Evolutionary conservation across 2,797 vertebrate species (phyloP).

Genomic region (Margarornis squamiger): DNA sequence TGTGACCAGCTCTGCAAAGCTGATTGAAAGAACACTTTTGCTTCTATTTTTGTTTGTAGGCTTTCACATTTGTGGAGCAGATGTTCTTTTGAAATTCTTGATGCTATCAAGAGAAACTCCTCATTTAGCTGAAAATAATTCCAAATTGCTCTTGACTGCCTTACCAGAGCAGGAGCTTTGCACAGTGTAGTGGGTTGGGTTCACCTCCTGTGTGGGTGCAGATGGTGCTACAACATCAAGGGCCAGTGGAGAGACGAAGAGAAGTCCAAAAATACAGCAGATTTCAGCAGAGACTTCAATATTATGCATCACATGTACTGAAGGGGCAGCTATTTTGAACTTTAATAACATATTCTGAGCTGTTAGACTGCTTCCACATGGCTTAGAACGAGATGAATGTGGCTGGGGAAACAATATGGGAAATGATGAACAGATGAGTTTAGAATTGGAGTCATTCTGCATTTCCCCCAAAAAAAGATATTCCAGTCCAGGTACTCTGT

Average conservation of each 20-base stretch:
- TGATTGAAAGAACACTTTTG: conserved; percentile 36
- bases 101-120: background rate
- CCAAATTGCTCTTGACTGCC: background rate
- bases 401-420: background rate
- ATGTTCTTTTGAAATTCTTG: background rate
- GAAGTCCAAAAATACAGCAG: background rate
- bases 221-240: background rate
- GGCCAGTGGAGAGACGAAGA: background rate
- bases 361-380: background rate
- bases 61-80: conserved; percentile 63
- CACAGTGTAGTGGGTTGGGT: background rate
- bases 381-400: background rate
- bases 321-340: background rate
- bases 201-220: background rate
- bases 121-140: background rate
- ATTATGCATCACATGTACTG: background rate
- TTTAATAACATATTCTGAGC: background rate
- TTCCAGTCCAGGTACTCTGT: background rate
- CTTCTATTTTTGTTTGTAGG: conserved; percentile 45
- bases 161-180: background rate
- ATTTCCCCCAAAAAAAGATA: background rate
- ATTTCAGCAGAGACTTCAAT: background rate
- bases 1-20: background rate
- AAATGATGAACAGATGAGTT: conserved; percentile 27
- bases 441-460: background rate